These are phyloP conservation scores for Phylloscopus whistleri DNA, from an alignment of 2,113 vertebrate genomes.

Conservation along the genomic window DNA sequence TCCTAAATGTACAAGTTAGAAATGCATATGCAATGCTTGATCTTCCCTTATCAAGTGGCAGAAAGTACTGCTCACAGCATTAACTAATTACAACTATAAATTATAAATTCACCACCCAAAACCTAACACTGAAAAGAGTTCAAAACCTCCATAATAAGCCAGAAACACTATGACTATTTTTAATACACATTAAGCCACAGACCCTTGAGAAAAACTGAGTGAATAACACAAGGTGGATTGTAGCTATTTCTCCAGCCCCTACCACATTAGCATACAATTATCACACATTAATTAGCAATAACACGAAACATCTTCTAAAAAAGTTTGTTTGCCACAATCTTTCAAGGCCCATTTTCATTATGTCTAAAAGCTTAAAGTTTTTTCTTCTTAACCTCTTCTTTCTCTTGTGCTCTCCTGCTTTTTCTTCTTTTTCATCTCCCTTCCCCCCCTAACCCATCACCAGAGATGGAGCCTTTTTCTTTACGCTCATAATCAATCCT, in stretches of 20 bases:
- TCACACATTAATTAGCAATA: not conserved
- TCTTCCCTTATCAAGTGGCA: not conserved
- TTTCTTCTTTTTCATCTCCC: slow-evolving; percentile 26
- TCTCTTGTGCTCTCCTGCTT: not conserved
- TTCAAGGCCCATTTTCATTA: not conserved
- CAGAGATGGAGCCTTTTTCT: slow-evolving; percentile 30
- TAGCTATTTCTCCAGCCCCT: not conserved
- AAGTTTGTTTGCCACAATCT: not conserved
- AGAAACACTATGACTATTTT: not conserved
- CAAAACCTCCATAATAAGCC: not conserved
- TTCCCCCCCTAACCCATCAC: not conserved
- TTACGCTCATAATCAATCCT: slow-evolving; percentile 59
- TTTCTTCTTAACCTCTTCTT: not conserved
- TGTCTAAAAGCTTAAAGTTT: not conserved
- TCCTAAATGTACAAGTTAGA: not conserved
- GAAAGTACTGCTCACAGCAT: not conserved
- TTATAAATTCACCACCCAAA: not conserved
- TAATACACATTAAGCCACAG: not conserved
- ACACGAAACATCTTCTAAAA: not conserved
- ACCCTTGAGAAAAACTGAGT: not conserved
- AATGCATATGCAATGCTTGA: not conserved
- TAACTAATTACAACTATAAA: not conserved
- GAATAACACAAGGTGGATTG: not conserved
- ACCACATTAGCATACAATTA: not conserved
- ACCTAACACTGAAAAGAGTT: not conserved